Evolutionary conservation across 2,888 invertebrate genomes (phyloP).

Genomic region (Drosophila formosana): DNA sequence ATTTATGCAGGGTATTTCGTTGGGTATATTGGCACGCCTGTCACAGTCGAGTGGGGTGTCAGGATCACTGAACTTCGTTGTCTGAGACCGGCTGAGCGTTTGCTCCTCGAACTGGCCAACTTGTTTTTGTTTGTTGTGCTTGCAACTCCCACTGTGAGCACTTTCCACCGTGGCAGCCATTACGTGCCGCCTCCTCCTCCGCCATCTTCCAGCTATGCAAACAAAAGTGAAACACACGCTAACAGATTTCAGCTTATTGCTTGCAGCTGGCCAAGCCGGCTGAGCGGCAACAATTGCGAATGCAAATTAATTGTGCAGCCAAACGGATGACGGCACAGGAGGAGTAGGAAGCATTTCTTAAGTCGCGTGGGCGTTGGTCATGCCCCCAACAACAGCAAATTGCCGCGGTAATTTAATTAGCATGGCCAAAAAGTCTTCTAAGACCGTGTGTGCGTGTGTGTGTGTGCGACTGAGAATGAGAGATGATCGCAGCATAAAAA

Average conservation of each 20-base stretch:
- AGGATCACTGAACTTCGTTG: conserved; percentile 57
- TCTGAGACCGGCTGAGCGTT: conserved; percentile 40
- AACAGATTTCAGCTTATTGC: neutral
- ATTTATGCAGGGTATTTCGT: neutral
- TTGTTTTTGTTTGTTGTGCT: conserved; percentile 15
- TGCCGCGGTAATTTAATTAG: neutral
- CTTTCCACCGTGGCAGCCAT: conserved; percentile 49
- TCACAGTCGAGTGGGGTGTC: neutral
- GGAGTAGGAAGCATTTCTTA: conserved; percentile 52
- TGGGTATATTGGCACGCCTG: conserved; percentile 2
- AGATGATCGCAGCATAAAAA: neutral
- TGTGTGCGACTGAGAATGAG: neutral
- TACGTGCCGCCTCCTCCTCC: conserved; percentile 5
- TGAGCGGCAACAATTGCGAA: conserved; percentile 52
- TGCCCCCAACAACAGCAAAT: conserved; percentile 4
- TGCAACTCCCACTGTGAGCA: conserved; percentile 50
- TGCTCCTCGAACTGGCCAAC: conserved; percentile 24
- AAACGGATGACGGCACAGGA: conserved; percentile 53
- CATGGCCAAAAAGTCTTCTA: neutral
- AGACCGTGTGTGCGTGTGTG: neutral
- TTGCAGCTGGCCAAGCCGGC: conserved; percentile 66
- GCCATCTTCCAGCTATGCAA: neutral
- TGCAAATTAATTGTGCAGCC: conserved; percentile 70
- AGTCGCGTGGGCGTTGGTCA: conserved; percentile 21
- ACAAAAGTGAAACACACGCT: conserved; percentile 49